Conservation (phyloP, 2,113 vertebrate species). For the Murina feae region DNA sequence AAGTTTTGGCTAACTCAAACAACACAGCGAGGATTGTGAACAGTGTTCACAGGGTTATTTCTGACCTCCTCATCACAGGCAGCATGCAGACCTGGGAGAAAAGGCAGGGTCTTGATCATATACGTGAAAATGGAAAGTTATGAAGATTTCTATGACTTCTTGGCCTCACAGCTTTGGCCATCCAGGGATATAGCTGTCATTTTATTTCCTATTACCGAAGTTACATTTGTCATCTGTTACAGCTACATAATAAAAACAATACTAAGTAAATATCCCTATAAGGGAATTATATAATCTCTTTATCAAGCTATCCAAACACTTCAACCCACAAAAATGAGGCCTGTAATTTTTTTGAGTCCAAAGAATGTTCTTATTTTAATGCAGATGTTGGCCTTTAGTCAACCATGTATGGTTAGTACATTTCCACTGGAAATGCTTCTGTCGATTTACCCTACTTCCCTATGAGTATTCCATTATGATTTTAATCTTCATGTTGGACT, state of each 20-base stretch:
- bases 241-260: constrained; percentile 58
- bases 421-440: constrained; percentile 28
- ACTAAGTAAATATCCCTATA: constrained; percentile 58
- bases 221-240: constrained; percentile 42
- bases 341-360: constrained; percentile 58
- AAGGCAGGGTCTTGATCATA: not conserved
- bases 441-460: not conserved
- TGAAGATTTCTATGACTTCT: not conserved
- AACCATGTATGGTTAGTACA: constrained; percentile 23
- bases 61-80: not conserved
- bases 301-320: constrained; percentile 65
- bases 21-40: not conserved
- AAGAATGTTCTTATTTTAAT: constrained; percentile 58
- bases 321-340: constrained; percentile 70
- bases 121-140: not conserved
- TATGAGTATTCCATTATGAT: not conserved
- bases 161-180: not conserved
- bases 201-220: constrained; percentile 21
- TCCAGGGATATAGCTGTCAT: not conserved
- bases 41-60: not conserved
- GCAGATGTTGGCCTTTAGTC: constrained; percentile 47
- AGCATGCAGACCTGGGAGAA: not conserved
- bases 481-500: not conserved
- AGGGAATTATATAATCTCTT: constrained; percentile 64
- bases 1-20: not conserved